phyloP scores from a whole-genome alignment of 2,888 invertebrate species.

The Micoletzkya japonica region DNA sequence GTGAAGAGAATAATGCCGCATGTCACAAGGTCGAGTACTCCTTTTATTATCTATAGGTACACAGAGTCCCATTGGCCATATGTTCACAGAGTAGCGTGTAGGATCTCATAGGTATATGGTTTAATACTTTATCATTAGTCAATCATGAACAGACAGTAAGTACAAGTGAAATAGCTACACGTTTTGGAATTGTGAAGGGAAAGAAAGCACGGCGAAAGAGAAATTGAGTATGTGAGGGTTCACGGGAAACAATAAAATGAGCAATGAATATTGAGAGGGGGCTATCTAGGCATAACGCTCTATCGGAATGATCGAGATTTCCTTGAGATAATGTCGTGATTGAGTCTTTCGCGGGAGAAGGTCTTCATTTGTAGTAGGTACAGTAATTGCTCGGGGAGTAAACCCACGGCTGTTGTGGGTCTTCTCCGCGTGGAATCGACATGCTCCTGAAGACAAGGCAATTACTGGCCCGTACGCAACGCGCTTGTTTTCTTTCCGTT shows the following conservation, averaged over 20 bases:
- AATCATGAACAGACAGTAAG: no score
- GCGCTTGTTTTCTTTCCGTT: neutral
- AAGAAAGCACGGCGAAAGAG: neutral
- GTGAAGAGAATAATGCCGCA: no score
- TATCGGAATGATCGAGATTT: neutral
- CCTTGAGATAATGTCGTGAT: neutral
- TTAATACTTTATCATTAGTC: no score
- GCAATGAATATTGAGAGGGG: neutral
- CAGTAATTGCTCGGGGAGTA: constrained; percentile 53
- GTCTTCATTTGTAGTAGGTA: constrained; percentile 38
- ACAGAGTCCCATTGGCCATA: no score
- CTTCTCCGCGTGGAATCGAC: constrained; percentile 40
- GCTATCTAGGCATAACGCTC: neutral
- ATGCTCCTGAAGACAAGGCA: constrained; percentile 30
- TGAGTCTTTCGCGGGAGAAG: neutral
- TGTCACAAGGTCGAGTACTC: no score
- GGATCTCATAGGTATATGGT: no score
- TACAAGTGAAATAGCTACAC: no score
- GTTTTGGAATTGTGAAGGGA: neutral
- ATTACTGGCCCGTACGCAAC: neutral
- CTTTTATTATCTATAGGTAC: no score
- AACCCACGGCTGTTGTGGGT: constrained; percentile 48
- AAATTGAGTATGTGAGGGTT: neutral
- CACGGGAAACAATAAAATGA: neutral
- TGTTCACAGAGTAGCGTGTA: no score